Percentiles rank a stretch among this genome's conserved stretches.
phyloP scores from a whole-genome alignment of 2,888 invertebrate genomes.

The Caenorhabditis sp. region DNA sequence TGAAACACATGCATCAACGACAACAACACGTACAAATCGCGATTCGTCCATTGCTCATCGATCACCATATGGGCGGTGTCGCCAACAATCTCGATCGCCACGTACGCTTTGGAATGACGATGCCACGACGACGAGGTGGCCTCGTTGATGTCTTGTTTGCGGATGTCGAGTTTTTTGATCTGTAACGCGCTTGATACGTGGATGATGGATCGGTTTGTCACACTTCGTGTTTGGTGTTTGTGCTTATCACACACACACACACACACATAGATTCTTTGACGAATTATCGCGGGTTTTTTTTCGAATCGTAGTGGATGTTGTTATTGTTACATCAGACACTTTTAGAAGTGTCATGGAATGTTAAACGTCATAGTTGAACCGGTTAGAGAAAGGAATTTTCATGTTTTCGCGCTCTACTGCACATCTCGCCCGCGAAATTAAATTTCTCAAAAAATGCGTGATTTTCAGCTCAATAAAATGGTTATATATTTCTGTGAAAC shows the following conservation, averaged over 20 bases:
- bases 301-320: too few relatives aligned
- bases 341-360: too few relatives aligned
- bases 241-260: not conserved
- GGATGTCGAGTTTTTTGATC: slow-evolving; percentile 41
- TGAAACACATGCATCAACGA: slow-evolving; percentile 59
- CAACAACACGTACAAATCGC: slow-evolving; percentile 58
- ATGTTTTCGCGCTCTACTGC: too few relatives aligned
- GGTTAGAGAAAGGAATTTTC: too few relatives aligned
- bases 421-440: too few relatives aligned
- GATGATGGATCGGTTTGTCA: not conserved
- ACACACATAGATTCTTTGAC: too few relatives aligned
- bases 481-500: too few relatives aligned
- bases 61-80: slow-evolving; percentile 45
- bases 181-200: slow-evolving; percentile 2
- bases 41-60: slow-evolving; percentile 60
- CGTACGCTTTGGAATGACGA: slow-evolving; percentile 31
- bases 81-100: slow-evolving; percentile 40
- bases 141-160: slow-evolving; percentile 44
- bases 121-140: slow-evolving; percentile 11
- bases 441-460: too few relatives aligned
- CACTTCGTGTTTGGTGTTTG: not conserved
- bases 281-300: too few relatives aligned
- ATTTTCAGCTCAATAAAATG: too few relatives aligned
- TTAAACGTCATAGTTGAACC: too few relatives aligned
- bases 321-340: too few relatives aligned